Base-by-base conservation (phyloP, 2,888 invertebrate genomes). In the Tinea pellionella region DNA sequence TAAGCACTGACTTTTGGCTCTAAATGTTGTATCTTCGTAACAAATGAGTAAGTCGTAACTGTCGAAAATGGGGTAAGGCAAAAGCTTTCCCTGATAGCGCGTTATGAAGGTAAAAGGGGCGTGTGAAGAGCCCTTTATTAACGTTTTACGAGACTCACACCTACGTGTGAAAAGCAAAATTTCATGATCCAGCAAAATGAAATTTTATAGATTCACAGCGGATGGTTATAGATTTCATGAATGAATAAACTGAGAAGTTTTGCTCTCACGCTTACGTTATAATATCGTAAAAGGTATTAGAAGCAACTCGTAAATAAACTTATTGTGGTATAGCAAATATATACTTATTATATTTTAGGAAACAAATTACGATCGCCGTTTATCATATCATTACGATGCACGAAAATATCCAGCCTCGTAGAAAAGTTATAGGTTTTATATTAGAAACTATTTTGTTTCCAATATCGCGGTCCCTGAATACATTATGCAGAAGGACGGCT, bases 401-500 rank as follows among this genome's bases (percentile, higher is more conserved):
- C 16, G 47, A 16, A 47, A 15, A 47, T 8, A 47, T 47, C 47
- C 9, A 47, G 1, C 15, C 13, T 47, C 13, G 47, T 47, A 47
- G 47, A 61, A 64, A 64, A 66, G 69, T 63, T 69, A 71, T 68
- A 63, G 62, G 32, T 24, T 63, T 68, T 58, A 65, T 67, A 70
- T 71, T 66, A 57, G 69, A 67, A 73, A 70, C 70, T 70, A 69
- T 73, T 73, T 69, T 67, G 67, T 65, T 67, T 64, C 24, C 69
- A 69, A 72, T 73, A 73, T 74, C 68, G 69, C 32, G 69, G 70
- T 73, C 69, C 71, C 73, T 68, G 73, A 71, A 76, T 74, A 70
- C 65, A 72, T 75, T 75, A 75, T 75, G 74, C 67, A 69, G 73
- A 74, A 61, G 63, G 57, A 62, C 64, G 61, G 63, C 56, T 64